Conservation (phyloP, 2,113 vertebrate species). For the Rhinolophus ferrumequinum region DNA sequence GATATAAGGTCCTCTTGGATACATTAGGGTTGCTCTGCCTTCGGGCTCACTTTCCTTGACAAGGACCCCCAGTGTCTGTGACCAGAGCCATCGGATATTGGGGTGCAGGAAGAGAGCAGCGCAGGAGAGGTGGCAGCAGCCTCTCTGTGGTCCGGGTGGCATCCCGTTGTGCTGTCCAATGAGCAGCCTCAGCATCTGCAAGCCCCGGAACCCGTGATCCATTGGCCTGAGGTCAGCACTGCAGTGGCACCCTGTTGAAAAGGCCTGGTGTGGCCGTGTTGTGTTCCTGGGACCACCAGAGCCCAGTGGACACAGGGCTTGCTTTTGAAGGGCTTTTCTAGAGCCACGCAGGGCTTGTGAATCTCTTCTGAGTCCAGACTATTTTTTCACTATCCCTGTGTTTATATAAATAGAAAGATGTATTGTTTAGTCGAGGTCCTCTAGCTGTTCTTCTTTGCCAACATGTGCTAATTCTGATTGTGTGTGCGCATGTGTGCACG, state of each 20-base stretch:
- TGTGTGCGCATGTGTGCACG: no score
- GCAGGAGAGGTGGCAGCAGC: not conserved
- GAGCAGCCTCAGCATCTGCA: not conserved
- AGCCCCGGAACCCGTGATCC: no score
- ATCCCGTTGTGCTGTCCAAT: not conserved
- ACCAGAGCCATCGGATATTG: not conserved
- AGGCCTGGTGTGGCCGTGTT: fast-evolving
- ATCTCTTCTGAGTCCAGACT: not conserved
- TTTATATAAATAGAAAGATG: not conserved
- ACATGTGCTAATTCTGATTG: not conserved
- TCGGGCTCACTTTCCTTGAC: fast-evolving
- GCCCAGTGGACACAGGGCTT: not conserved
- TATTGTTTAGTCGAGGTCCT: not conserved
- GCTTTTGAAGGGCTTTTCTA: not conserved
- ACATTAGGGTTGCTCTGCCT: not conserved
- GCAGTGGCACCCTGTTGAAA: no score
- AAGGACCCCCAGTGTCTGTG: not conserved
- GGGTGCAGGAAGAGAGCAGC: not conserved
- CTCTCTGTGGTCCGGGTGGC: no score
- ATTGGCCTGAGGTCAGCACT: fast-evolving
- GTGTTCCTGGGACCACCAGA: not conserved
- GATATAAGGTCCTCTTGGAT: not conserved
- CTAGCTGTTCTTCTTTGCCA: not conserved
- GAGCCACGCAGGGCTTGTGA: not conserved
- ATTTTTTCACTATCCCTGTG: not conserved